Evolutionary conservation across 1,140 invertebrate genomes (phyloP).

Genomic region (Dendroctonus ponderosae): DNA sequence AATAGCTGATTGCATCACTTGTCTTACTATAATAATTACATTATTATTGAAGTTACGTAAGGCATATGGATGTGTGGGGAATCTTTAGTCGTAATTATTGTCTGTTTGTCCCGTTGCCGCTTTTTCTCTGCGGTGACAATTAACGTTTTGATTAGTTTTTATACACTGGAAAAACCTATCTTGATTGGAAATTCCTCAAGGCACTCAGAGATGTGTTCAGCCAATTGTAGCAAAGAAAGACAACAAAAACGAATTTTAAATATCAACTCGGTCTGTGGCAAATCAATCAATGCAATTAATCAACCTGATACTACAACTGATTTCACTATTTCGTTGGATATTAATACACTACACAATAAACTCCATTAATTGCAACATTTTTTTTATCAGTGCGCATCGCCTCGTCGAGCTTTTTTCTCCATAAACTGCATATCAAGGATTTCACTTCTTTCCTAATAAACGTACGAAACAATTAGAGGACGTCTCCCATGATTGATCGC

Average conservation of each 20-base stretch:
- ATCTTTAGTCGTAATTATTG: conserved; percentile 33
- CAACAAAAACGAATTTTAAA: too few relatives aligned
- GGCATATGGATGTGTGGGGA: conserved; percentile 30
- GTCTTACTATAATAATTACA: conserved; percentile 37
- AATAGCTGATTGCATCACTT: conserved; percentile 36
- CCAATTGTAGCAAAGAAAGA: too few relatives aligned
- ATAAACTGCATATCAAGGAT: conserved; percentile 28
- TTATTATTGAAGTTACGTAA: conserved; percentile 36
- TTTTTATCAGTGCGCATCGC: conserved; percentile 26
- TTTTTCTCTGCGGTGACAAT: conserved; percentile 28
- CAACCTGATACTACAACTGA: conserved; percentile 6
- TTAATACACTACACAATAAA: conserved; percentile 13
- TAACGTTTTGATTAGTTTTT: conserved; percentile 22
- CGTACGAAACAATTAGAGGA: conserved; percentile 6
- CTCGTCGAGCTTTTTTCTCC: conserved; percentile 11
- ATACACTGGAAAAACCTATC: conserved; percentile 8
- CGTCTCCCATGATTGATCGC: too few relatives aligned
- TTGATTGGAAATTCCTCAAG: too few relatives aligned
- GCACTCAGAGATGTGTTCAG: too few relatives aligned
- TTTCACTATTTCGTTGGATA: conserved; percentile 7
- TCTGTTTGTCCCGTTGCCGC: conserved; percentile 29
- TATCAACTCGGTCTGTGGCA: too few relatives aligned
- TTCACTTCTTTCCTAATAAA: conserved; percentile 24
- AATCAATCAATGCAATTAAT: conserved; percentile 9
- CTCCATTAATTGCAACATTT: conserved; percentile 12